Evolutionary conservation across 2,888 invertebrate species (phyloP).

Genomic region (Papilio elwesi): DNA sequence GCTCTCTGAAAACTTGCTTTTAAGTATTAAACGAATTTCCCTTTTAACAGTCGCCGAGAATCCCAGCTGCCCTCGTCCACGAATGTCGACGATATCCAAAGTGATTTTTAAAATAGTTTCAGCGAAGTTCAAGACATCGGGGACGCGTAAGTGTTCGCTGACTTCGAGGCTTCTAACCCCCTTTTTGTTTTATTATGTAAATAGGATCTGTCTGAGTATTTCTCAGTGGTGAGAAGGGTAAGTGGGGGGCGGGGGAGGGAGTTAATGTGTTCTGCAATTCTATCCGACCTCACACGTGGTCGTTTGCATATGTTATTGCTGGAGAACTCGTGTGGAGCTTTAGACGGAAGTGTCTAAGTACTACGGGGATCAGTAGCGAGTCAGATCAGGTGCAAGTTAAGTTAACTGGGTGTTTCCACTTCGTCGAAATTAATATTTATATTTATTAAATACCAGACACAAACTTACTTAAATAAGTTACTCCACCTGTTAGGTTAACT

Average conservation of each 20-base stretch:
- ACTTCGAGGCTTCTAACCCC: slow-evolving; percentile 41
- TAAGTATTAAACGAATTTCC: neutral
- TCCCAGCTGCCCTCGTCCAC: slow-evolving; percentile 1
- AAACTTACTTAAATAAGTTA: neutral
- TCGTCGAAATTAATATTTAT: neutral
- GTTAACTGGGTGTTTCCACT: slow-evolving; percentile 1
- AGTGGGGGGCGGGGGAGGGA: neutral
- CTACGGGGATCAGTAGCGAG: neutral
- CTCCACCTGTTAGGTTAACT: no score
- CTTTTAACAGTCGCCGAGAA: slow-evolving; percentile 9
- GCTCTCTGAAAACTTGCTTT: no score
- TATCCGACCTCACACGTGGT: slow-evolving; percentile 30
- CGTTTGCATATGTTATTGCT: slow-evolving; percentile 32
- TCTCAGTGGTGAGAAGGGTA: slow-evolving; percentile 13
- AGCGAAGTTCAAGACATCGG: slow-evolving; percentile 27
- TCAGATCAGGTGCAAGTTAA: neutral
- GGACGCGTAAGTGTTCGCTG: slow-evolving; percentile 33
- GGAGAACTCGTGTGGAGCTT: neutral
- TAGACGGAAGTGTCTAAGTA: neutral
- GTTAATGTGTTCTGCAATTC: slow-evolving; percentile 34
- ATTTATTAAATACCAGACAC: neutral
- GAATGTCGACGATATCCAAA: slow-evolving; percentile 29
- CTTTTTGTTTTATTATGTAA: slow-evolving; percentile 52
- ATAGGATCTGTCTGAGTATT: slow-evolving; percentile 42
- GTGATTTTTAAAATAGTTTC: slow-evolving; percentile 40